phyloP scores from a whole-genome alignment of 2,113 vertebrate genomes.

The Pseudorhombus dupliciocellatus region DNA sequence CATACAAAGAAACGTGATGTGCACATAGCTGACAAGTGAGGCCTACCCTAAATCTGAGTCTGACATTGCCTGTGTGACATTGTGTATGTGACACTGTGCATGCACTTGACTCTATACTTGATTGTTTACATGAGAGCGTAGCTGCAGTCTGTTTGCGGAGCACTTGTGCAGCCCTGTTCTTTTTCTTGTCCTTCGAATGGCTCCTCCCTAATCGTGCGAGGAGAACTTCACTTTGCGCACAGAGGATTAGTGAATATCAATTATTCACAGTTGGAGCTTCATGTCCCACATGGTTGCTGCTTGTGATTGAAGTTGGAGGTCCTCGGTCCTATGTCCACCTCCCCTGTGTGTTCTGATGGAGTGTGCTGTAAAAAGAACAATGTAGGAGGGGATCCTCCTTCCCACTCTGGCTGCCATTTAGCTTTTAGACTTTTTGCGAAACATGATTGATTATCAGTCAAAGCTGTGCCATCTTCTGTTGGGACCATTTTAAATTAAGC shows the following conservation, averaged over 20 bases:
- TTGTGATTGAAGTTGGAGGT: conserved; percentile 63
- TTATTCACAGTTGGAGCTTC: conserved; percentile 60
- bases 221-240: conserved; percentile 41
- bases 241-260: conserved; percentile 60
- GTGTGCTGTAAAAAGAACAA: conserved; percentile 45
- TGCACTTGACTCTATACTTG: conserved; percentile 39
- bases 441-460: conserved; percentile 36
- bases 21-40: conserved; percentile 41
- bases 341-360: conserved; percentile 32
- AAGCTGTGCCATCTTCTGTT: conserved; percentile 10
- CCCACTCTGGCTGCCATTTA: conserved; percentile 34
- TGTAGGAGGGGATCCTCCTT: conserved; percentile 60
- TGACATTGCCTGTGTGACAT: conserved; percentile 44
- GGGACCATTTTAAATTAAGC: conserved; percentile 14
- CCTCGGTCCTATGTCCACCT: conserved; percentile 35
- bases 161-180: conserved; percentile 20
- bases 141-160: conserved; percentile 10
- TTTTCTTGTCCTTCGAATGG: conserved; percentile 22
- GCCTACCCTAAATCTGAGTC: conserved; percentile 38
- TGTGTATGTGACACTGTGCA: conserved; percentile 36
- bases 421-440: conserved; percentile 49
- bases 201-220: conserved; percentile 25
- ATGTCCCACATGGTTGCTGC: conserved; percentile 58
- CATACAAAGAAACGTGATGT: conserved; percentile 20
- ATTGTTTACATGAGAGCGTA: conserved; percentile 43